Base-by-base conservation (phyloP, 1,140 invertebrate genomes). In the Heliconius eleuchia region DNA sequence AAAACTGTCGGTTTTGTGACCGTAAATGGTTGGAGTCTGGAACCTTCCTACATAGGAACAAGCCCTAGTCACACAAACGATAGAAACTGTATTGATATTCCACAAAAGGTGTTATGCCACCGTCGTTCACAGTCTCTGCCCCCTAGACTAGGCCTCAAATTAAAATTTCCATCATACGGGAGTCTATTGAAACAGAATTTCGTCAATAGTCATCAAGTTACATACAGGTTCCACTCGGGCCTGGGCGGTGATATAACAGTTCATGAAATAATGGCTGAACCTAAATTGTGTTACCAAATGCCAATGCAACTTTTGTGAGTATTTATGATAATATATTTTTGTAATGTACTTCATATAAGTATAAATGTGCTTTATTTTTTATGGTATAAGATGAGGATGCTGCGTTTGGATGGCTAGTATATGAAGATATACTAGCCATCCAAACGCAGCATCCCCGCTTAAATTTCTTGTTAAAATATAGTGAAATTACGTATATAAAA, bases 201-300 rank as follows among this genome's bases (percentile, higher is more conserved):
- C 89, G 96, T 96, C 8, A 97, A 98, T 88, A 96, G 97, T 60
- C 96, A 96, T 79, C 96, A 98, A 80, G 96, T 97, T 82, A 98
- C 98, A 1, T 99, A 98, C 88, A 96, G 98, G 72, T 98, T 99
- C 93, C 98, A 99, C 90, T 98, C 98, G 1, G 97, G 97, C 6
- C 95, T 98, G 8, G 97, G 98, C 3, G 97, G 98, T 7, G 98
- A 99, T 92, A 98, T 99, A 70, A 97, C 97, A 77, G 98, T 99
- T 4, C 97, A 99, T 86, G 98, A 99, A 94, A 97, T 98, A 78
- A 98, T 99, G 97, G 97, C 98, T 0, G 99, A 99, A 91, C 97
- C 97, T 76, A 97, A 97, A 87, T 92, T 98, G 1, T 97, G 98
- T 85, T 99, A 98, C 85, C 94, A 96, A 50, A 96, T 99, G 88